These are phyloP conservation scores for Marmota flaviventris DNA, from an alignment of 2,113 vertebrate genomes.

Conservation along the genomic window DNA sequence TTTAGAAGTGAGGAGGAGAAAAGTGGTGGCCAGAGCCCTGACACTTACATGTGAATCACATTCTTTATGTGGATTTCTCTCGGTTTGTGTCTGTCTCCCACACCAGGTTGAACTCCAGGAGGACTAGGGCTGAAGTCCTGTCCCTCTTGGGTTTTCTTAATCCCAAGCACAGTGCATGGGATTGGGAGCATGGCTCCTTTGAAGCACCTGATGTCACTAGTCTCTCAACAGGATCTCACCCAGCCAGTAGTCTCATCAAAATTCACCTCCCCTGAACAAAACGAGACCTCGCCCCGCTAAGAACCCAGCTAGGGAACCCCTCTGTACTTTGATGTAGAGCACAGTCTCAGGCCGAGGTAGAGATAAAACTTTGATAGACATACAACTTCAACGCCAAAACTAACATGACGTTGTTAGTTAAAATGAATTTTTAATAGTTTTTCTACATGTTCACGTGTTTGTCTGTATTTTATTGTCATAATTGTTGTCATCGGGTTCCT, in stretches of 20 bases:
- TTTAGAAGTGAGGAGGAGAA: not conserved
- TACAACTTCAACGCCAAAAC: not conserved
- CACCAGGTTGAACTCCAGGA: not conserved
- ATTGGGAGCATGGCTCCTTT: not conserved
- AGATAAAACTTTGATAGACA: not conserved
- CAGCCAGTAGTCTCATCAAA: not conserved
- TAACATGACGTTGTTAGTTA: not conserved
- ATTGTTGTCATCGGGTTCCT: not conserved
- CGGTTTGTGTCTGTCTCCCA: not conserved
- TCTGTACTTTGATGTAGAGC: not conserved
- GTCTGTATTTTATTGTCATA: not conserved
- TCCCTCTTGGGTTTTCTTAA: not conserved
- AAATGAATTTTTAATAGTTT: not conserved
- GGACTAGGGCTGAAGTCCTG: not conserved
- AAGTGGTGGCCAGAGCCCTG: not conserved
- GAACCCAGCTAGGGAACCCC: not conserved
- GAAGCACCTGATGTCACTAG: not conserved
- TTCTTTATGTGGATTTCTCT: not conserved
- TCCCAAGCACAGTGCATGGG: not conserved
- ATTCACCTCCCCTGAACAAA: not conserved
- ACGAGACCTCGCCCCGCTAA: accelerated
- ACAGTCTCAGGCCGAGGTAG: not conserved
- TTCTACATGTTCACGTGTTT: not conserved
- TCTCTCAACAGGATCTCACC: not conserved
- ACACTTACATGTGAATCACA: accelerated